Conservation (phyloP, 1,140 invertebrate genomes). For the Stegodyphus dumicola region DNA sequence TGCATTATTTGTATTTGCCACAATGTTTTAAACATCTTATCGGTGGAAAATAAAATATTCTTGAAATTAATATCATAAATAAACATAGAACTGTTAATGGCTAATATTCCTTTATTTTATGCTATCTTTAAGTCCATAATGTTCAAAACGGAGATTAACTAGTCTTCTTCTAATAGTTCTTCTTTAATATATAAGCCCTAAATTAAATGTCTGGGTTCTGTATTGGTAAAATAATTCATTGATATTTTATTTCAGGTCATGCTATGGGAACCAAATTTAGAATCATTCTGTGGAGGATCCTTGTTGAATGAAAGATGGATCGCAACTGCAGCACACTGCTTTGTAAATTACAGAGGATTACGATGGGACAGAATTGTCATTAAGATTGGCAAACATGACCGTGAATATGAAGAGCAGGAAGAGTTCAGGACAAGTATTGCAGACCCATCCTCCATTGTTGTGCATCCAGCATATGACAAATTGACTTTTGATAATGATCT, state of each 20-base stretch:
- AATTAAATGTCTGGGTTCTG: no score
- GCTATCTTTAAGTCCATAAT: no score
- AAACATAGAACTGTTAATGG: no score
- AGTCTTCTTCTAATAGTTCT: no score
- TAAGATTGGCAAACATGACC: constrained; percentile 60
- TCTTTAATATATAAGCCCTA: no score
- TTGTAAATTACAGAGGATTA: constrained; percentile 46
- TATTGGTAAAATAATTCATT: not conserved
- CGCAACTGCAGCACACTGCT: constrained; percentile 65
- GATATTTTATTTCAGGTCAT: constrained; percentile 58
- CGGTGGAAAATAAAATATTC: no score
- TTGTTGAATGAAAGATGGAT: constrained; percentile 65
- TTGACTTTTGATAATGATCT: constrained; percentile 79
- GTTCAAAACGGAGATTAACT: no score
- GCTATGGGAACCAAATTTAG: constrained; percentile 63
- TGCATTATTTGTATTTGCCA: no score
- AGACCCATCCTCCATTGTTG: constrained; percentile 25
- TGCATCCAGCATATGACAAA: constrained; percentile 72
- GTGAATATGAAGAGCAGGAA: constrained; percentile 41
- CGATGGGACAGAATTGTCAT: constrained; percentile 51
- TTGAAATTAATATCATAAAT: no score
- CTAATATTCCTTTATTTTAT: no score
- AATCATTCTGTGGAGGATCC: constrained; percentile 64
- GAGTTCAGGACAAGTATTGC: constrained; percentile 60
- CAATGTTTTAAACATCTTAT: no score